Evolutionary conservation across 2,797 vertebrate genomes (phyloP), one percentile per base, ranked within the genome.

Genomic region (Argentina silus): DNA sequence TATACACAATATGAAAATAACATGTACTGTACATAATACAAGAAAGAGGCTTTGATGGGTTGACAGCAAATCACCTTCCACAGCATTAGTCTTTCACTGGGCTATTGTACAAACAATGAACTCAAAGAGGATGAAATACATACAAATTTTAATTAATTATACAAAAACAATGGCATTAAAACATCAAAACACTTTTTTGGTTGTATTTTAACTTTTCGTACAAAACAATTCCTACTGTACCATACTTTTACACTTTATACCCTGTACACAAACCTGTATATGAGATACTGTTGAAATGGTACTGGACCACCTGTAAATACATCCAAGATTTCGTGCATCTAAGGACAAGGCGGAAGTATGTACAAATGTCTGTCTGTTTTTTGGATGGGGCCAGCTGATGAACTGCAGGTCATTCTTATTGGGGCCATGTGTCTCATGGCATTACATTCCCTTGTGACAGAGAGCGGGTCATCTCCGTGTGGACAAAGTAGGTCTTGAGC

Each of bases 141-240:
- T 95, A 97, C 72, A 99, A 98, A 97, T 88, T 96, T 97, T 98
- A 97, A 96, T 98, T 90, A n/a, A 90, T 95, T 96, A 95, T 93
- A 91, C 56, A 92, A 96, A 96, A 96, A 94, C 94, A 95, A 96
- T 93, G 91, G 91, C 93, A 91, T 96, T 90, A 94, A 96, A 95
- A 96, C 96, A 93, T 95, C 88, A 92, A 92, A 96, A 96, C 91
- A 94, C 90, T 90, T 95, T 95, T 91, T 92, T 86, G 81, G 83
- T 84, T 74, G 61, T 78, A 88, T 93, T 91, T 92, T 83, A 36
- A 36, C 74, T 91, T 93, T 93, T 93, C 85, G 89, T 93, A 93
- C 83, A 56, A 56, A 56, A 95, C 91, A 93, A 94, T 91, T 88
- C 90, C 89, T 85, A 83, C 80, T 93, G 87, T 36, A 36, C 27